Conservation (phyloP, 2,797 vertebrate species). For the Eulemur albifrons region DNA sequence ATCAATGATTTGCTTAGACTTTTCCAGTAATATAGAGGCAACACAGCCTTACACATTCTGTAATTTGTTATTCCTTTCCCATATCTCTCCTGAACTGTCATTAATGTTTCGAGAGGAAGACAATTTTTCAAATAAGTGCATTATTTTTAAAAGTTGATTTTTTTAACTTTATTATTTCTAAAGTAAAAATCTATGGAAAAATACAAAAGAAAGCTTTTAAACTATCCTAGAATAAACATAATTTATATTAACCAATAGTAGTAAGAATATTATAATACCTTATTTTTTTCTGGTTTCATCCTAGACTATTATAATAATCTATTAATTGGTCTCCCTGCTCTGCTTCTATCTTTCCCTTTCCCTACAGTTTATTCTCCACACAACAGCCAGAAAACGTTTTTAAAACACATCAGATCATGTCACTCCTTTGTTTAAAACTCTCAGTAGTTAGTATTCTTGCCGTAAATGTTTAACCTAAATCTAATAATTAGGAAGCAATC, state of each 20-base stretch:
- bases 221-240: constrained; percentile 14
- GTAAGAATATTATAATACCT: not conserved
- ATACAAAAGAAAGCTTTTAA: constrained; percentile 12
- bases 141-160: not conserved
- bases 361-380: not conserved
- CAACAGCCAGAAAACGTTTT: not conserved
- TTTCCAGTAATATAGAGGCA: not conserved
- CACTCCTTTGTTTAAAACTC: not conserved
- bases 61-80: not conserved
- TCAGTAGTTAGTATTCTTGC: not conserved
- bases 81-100: not conserved
- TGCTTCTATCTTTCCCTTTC: not conserved
- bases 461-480: constrained; percentile 31
- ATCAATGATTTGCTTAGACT: not conserved
- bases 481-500: constrained; percentile 9
- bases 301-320: not conserved
- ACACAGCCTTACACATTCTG: not conserved
- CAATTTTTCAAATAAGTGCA: constrained; percentile 7
- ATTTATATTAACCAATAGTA: not conserved
- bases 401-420: not conserved
- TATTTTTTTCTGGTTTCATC: not conserved
- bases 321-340: not conserved
- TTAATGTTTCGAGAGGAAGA: not conserved
- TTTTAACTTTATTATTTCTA: not conserved
- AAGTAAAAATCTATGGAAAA: not conserved